These are phyloP conservation scores for Dallia pectoralis DNA, from an alignment of 2,797 vertebrate species.

Conservation along the genomic window DNA sequence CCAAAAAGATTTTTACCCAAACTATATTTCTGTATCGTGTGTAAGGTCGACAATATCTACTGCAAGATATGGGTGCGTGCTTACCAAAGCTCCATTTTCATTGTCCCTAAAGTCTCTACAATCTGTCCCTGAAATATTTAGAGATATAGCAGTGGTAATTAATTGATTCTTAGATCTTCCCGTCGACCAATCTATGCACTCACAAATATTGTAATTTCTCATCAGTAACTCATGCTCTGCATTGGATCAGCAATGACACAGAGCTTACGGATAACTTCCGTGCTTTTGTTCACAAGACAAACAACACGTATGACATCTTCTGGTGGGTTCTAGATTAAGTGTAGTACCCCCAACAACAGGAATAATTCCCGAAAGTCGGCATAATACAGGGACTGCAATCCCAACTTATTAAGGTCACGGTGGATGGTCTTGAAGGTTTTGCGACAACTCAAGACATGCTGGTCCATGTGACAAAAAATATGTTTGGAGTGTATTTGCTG, in stretches of 20 bases:
- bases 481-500: background rate
- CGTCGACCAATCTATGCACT: conserved; percentile 24
- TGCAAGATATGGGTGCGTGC: too few relatives aligned
- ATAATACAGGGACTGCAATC: background rate
- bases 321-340: background rate
- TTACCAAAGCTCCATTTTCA: background rate
- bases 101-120: background rate
- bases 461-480: background rate
- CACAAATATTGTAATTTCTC: conserved; percentile 14
- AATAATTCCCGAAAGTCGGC: background rate
- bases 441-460: too few relatives aligned
- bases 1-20: too few relatives aligned
- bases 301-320: conserved; percentile 22
- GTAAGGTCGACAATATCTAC: too few relatives aligned
- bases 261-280: conserved; percentile 51
- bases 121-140: background rate
- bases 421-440: background rate
- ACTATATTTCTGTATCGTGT: too few relatives aligned
- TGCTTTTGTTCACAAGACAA: conserved; percentile 44
- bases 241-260: conserved; percentile 46
- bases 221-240: conserved; percentile 50
- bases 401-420: background rate
- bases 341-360: background rate
- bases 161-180: conserved; percentile 42
- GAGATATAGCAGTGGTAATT: background rate